phyloP scores from a whole-genome alignment of 2,888 invertebrate genomes.

The Habrosyne pyritoides region DNA sequence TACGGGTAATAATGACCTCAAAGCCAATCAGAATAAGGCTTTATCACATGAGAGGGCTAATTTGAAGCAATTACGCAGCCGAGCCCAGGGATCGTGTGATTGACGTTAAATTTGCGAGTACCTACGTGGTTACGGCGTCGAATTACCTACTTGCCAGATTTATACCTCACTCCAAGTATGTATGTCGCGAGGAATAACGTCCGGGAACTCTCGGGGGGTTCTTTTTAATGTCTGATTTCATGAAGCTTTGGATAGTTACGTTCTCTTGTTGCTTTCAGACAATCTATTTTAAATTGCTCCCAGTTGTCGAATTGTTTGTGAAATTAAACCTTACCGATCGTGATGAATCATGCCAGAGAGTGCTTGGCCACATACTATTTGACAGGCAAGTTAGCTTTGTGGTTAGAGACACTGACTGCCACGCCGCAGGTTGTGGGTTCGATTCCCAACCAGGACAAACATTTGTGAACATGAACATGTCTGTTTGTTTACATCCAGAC shows the following conservation, averaged over 20 bases:
- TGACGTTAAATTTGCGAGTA: slow-evolving; percentile 28
- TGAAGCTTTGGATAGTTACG: background rate
- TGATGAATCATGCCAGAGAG: too few species aligned
- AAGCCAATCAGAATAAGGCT: slow-evolving; percentile 20
- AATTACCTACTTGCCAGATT: slow-evolving; percentile 3
- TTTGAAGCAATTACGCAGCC: slow-evolving; percentile 39
- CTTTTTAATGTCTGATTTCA: background rate
- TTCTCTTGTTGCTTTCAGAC: too few species aligned
- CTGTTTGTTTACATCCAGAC: too few species aligned
- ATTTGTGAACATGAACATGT: too few species aligned
- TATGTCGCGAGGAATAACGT: background rate
- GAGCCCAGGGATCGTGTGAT: slow-evolving; percentile 27
- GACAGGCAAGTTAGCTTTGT: too few species aligned
- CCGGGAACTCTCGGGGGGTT: background rate
- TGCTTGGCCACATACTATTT: too few species aligned
- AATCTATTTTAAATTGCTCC: too few species aligned
- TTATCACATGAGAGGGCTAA: slow-evolving; percentile 25
- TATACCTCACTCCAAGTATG: background rate
- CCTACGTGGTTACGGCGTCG: slow-evolving; percentile 10
- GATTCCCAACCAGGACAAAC: too few species aligned
- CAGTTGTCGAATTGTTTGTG: too few species aligned
- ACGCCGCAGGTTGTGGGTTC: too few species aligned
- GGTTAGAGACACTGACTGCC: too few species aligned
- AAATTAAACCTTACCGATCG: too few species aligned
- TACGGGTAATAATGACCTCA: slow-evolving; percentile 1